Evolutionary conservation across 2,113 vertebrate species (phyloP), one percentile per base, ranked within the genome.

Genomic region (Nothocercus julius): DNA sequence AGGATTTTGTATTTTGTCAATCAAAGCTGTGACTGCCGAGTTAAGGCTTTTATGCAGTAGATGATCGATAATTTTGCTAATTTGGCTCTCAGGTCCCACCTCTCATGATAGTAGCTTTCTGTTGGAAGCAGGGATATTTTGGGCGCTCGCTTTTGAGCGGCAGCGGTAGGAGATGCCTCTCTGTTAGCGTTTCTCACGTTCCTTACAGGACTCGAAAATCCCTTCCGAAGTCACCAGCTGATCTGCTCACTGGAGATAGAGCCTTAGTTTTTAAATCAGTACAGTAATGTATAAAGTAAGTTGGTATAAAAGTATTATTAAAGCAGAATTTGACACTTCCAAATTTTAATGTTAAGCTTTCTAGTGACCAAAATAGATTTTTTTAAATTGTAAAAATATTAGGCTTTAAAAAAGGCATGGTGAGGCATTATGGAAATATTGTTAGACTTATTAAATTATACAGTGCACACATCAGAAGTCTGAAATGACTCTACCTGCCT

Each of bases 391-490:
- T 38, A 30, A 81, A 77, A 87, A 59, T 45, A 42, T 61, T 36
- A 5, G 1, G 13, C 76, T 80, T 88, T 72, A 4, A 1, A 30
- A 74, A 84, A 90, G 53, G 61, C 27, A 47, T 0, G 20, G 58
- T 2, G 19, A 79, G 53, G 58, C 77, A 22, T 81, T 90, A 92
- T 93, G 62, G 75, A 95, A 88, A 69, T 93, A 79, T 22, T 82
- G 67, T 77, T 58, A 91, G 92, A 84, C 96, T 87, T 93, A 56
- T 28, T 92, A 67, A 96, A 96, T 95, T 94, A 93, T n/a, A 90
- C 90, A 92, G 92, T 42, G 18, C 53, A 92, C 83, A 96, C 89
- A 56, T 94, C 86, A 93, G 73, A 95, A 83, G 66, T 51, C 77
- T 66, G 63, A 70, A 83, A 77, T 86, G 25, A 95, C 91, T 94